Percentiles rank a stretch among this genome's conserved stretches.
Evolutionary conservation across 2,113 vertebrate species (phyloP).

Genomic region (Manacus vitellinus): DNA sequence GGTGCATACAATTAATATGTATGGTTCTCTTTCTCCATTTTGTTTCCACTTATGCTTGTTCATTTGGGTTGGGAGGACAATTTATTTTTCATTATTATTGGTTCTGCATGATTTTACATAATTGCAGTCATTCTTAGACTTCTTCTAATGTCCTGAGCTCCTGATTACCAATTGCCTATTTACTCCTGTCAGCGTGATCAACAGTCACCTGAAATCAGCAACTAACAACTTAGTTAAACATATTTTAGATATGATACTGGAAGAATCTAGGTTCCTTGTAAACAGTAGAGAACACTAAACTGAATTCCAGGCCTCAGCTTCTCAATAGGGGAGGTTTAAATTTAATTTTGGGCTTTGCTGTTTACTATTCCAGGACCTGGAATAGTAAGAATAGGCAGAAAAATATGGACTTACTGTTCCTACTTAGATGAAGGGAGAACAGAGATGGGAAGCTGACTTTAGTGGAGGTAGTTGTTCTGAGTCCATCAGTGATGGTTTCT

Average conservation of each 20-base stretch:
- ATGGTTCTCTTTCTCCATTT: slow-evolving; percentile 36
- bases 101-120: slow-evolving; percentile 30
- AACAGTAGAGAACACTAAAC: not conserved
- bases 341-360: not conserved
- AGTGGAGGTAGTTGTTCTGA: not conserved
- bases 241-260: not conserved
- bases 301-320: not conserved
- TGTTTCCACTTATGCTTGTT: not conserved
- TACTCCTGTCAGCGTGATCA: not conserved
- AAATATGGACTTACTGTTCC: not conserved
- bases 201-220: not conserved
- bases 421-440: not conserved
- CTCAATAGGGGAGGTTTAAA: not conserved
- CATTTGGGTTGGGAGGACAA: not conserved
- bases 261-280: not conserved
- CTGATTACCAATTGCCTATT: slow-evolving; percentile 1
- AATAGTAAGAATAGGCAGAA: not conserved
- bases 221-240: not conserved
- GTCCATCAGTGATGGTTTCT: not conserved
- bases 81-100: slow-evolving; percentile 31
- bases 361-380: not conserved
- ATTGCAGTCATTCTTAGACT: slow-evolving; percentile 9
- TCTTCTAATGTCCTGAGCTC: not conserved
- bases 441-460: not conserved
- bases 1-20: slow-evolving; percentile 31